Percentiles rank a stretch among this genome's conserved stretches.
phyloP scores from a whole-genome alignment of 2,797 vertebrate species.

The Gymnodraco acuticeps region DNA sequence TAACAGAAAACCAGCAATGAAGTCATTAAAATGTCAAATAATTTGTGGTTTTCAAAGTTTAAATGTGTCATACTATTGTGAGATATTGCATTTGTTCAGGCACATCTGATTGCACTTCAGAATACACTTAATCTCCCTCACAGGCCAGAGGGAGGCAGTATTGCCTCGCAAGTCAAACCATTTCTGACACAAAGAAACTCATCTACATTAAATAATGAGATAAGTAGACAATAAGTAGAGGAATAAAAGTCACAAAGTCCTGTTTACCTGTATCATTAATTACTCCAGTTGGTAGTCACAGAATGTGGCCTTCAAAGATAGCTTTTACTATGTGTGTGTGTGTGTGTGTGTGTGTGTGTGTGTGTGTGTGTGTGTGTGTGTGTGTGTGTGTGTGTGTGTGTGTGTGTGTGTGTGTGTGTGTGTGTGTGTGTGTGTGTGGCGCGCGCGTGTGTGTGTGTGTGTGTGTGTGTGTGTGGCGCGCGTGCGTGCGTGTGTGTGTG shows the following conservation, averaged over 20 bases:
- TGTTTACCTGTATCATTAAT: not conserved
- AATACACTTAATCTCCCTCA: not conserved
- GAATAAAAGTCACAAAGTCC: not conserved
- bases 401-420: constrained; percentile 26
- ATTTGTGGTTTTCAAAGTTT: not conserved
- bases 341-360: too few relatives aligned
- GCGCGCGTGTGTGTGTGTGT: not conserved
- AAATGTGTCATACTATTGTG: not conserved
- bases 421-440: constrained; percentile 6
- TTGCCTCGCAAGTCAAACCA: not conserved
- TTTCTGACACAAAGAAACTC: not conserved
- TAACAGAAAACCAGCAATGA: not conserved
- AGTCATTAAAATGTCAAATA: not conserved
- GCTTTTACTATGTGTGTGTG: constrained; percentile 1
- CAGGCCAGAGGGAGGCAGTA: constrained; percentile 46
- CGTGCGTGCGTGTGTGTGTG: constrained; percentile 18
- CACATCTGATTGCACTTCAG: not conserved
- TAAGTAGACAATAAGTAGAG: not conserved
- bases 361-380: not conserved
- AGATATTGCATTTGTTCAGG: not conserved
- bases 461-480: not conserved
- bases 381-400: constrained; percentile 15
- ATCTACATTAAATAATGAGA: not conserved
- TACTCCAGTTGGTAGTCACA: not conserved
- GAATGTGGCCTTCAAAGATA: not conserved